Evolutionary conservation across 2,797 vertebrate species (phyloP), one percentile per base, ranked within the genome.

Genomic region (Acipenser transmontanus): DNA sequence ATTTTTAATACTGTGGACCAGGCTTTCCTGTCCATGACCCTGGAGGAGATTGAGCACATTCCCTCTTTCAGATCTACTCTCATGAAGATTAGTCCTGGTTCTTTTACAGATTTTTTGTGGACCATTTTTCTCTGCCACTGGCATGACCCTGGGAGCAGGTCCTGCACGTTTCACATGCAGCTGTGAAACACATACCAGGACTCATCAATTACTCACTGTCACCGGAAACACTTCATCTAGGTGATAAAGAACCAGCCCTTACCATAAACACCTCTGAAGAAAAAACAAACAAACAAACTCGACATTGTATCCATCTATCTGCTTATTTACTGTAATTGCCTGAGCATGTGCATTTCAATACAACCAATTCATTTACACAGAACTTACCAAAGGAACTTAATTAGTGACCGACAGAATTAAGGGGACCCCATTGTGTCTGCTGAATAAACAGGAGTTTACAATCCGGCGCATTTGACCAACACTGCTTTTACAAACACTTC

Each of bases 81-180:
- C 87, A 89, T 87, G 87, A 89, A 91, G 89, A 91, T 91, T 91
- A 91, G 86, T 81, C 82, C 82, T 81, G 71, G 78, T 86, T 87
- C 85, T 81, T 86, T 88, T 85, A 79, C 78, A 85, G 81, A 73
- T 78, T 74, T 81, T 86, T 84, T 84, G 78, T 68, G 73, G 81
- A 85, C 82, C 86, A 85, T 88, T 91, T 89, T 90, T 91, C 87
- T 88, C 78, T 89, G 84, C 82, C 78, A 84, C 77, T 74, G 0
- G 0, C 75, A 66, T 85, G 87, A 88, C 88, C 87, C 68, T 17
- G 0, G 72, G 85, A 83, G 77, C 80, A 85, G 76, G 70, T 70
- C 77, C 79, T 65, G 66, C 68, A 75, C 73, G 79, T 65, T 0
- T 0, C 6, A 5, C 62, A 81, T 67, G 61, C 73, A 61, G 72